phyloP scores from a whole-genome alignment of 2,888 invertebrate genomes.

The Leptothorax acervorum region DNA sequence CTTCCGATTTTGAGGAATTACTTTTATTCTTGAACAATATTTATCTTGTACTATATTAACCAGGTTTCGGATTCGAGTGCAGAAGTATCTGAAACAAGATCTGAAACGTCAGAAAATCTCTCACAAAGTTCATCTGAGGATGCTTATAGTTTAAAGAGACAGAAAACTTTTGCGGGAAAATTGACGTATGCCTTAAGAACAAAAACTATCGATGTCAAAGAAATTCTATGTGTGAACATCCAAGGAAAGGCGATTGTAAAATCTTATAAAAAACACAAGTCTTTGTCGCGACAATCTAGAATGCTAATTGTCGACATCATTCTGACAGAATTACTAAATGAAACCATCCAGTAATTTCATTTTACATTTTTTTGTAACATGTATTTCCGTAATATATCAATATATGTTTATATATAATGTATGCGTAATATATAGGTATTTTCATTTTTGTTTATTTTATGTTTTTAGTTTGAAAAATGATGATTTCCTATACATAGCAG shows the following conservation, averaged over 20 bases:
- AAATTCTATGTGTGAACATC: not conserved
- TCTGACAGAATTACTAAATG: not conserved
- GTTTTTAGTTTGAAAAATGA: constrained; percentile 17
- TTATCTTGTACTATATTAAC: not conserved
- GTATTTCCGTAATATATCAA: too few species aligned
- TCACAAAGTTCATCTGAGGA: constrained; percentile 17
- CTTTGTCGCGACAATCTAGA: not conserved
- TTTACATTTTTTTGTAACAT: constrained; percentile 2
- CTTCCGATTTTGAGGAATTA: too few species aligned
- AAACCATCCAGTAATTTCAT: not conserved
- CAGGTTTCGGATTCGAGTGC: not conserved
- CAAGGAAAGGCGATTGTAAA: not conserved
- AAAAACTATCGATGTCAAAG: not conserved
- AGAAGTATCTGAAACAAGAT: not conserved
- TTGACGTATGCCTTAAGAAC: not conserved
- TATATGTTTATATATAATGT: not conserved
- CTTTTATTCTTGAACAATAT: too few species aligned
- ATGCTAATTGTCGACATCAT: constrained; percentile 7
- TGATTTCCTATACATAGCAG: not conserved
- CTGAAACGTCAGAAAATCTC: not conserved
- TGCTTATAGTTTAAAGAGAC: not conserved
- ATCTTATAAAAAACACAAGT: not conserved
- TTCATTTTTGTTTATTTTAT: not conserved
- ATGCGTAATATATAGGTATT: not conserved
- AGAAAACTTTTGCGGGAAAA: not conserved